phyloP scores from a whole-genome alignment of 92 coral and sea anemone genomes.

The Palythoa grandis region DNA sequence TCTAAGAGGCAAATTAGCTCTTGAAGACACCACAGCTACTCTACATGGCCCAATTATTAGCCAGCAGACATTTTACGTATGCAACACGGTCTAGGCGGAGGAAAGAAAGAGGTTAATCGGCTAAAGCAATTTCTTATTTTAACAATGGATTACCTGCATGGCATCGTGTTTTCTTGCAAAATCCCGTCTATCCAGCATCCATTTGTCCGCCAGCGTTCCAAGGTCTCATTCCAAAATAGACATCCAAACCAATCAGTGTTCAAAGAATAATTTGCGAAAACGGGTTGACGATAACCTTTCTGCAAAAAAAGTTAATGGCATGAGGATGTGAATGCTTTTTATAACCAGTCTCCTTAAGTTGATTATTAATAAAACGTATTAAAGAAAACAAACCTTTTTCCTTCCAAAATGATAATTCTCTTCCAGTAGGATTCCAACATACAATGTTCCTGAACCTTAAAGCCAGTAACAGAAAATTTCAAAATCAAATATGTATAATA shows the following conservation, averaged over 20 bases:
- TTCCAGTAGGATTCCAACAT: conserved; percentile 55
- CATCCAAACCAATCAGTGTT: conserved; percentile 74
- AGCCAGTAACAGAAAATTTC: neutral
- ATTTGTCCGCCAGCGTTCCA: conserved; percentile 58
- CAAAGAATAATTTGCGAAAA: conserved; percentile 56
- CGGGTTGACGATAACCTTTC: conserved; percentile 38
- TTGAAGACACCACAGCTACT: no score
- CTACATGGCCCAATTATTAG: no score
- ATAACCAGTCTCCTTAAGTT: neutral
- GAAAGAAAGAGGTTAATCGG: neutral
- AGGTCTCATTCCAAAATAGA: conserved; percentile 68
- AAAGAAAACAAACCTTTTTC: conserved; percentile 58
- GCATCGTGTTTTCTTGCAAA: conserved; percentile 37
- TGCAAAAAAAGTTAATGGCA: neutral
- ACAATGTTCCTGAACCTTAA: conserved; percentile 58
- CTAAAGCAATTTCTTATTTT: neutral
- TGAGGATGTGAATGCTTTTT: neutral
- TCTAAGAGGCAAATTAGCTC: no score
- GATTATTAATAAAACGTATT: neutral
- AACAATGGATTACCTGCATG: conserved; percentile 65
- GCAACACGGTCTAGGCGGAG: neutral
- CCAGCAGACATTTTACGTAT: neutral
- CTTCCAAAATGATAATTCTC: conserved; percentile 60
- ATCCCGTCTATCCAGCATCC: conserved; percentile 69
- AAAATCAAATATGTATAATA: neutral